These are phyloP conservation scores for Trissolcus japonicus DNA, from an alignment of 2,888 invertebrate genomes.

Conservation along the genomic window DNA sequence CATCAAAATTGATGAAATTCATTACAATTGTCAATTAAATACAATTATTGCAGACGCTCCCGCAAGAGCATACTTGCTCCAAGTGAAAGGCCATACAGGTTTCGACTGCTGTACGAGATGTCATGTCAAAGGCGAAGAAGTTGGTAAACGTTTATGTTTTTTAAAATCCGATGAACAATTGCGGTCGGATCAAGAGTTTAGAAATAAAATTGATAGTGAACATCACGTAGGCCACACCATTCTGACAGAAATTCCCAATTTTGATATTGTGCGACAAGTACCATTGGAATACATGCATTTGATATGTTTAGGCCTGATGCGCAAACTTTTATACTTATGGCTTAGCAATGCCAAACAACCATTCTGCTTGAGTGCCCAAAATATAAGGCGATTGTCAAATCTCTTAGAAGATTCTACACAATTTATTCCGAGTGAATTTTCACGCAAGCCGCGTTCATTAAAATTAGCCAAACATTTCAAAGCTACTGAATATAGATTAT, in stretches of 20 bases:
- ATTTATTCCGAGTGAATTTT: constrained; percentile 38
- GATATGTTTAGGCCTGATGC: constrained; percentile 20
- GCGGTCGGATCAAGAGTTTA: constrained; percentile 23
- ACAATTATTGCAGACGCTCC: constrained; percentile 27
- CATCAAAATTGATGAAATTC: constrained; percentile 31
- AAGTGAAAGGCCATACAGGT: constrained; percentile 22
- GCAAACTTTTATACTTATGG: constrained; percentile 29
- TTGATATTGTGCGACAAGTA: constrained; percentile 58
- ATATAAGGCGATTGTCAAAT: constrained; percentile 8
- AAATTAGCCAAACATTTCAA: constrained; percentile 36
- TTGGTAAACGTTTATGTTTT: constrained; percentile 48
- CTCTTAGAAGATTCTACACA: constrained; percentile 10
- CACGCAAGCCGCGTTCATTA: constrained; percentile 26
- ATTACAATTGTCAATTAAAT: constrained; percentile 16
- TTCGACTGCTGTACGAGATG: constrained; percentile 57
- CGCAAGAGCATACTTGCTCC: constrained; percentile 31
- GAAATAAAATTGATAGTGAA: constrained; percentile 44
- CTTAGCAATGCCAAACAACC: constrained; percentile 16
- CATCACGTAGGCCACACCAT: constrained; percentile 57
- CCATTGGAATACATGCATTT: constrained; percentile 56
- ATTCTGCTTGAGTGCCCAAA: constrained; percentile 19
- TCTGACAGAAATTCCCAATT: constrained; percentile 55
- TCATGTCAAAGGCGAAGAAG: constrained; percentile 47
- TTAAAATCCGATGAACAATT: constrained; percentile 22
- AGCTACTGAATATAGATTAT: constrained; percentile 28